These are phyloP conservation scores for Polymixis flavicincta DNA, from an alignment of 2,888 invertebrate species.

Conservation along the genomic window DNA sequence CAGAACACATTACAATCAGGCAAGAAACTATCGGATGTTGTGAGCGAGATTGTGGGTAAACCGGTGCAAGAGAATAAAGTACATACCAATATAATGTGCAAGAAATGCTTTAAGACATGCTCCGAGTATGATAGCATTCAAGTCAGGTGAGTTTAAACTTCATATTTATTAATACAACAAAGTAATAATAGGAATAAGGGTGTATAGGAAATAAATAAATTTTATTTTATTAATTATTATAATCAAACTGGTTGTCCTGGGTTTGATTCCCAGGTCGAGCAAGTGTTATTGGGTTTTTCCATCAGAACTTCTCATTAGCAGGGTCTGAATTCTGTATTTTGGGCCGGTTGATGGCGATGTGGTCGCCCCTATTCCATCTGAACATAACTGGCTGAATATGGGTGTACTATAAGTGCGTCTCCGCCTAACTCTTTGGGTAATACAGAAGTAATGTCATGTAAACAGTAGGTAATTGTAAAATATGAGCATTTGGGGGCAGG, in stretches of 20 bases:
- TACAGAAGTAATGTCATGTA: neutral
- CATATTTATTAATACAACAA: too few species aligned
- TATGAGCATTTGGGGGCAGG: neutral
- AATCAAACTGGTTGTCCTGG: too few species aligned
- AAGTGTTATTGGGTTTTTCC: neutral
- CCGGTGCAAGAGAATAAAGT: constrained; percentile 87
- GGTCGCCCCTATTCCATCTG: neutral
- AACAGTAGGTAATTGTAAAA: neutral
- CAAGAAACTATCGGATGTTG: constrained; percentile 70
- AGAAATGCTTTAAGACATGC: constrained; percentile 92
- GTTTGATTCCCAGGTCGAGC: neutral
- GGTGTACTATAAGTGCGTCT: neutral
- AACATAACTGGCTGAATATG: neutral
- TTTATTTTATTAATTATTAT: too few species aligned
- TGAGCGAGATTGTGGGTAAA: constrained; percentile 80
- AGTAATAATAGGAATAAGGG: too few species aligned
- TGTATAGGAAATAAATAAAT: too few species aligned
- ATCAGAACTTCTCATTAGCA: neutral
- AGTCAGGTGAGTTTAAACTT: constrained; percentile 76
- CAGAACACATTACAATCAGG: constrained; percentile 77
- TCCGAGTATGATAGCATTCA: constrained; percentile 92
- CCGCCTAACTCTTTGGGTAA: neutral
- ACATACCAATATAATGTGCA: constrained; percentile 91
- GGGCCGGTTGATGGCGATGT: neutral
- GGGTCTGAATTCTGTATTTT: neutral